Base-by-base conservation (phyloP, 2,888 invertebrate species). In the Athrips mouffetella region DNA sequence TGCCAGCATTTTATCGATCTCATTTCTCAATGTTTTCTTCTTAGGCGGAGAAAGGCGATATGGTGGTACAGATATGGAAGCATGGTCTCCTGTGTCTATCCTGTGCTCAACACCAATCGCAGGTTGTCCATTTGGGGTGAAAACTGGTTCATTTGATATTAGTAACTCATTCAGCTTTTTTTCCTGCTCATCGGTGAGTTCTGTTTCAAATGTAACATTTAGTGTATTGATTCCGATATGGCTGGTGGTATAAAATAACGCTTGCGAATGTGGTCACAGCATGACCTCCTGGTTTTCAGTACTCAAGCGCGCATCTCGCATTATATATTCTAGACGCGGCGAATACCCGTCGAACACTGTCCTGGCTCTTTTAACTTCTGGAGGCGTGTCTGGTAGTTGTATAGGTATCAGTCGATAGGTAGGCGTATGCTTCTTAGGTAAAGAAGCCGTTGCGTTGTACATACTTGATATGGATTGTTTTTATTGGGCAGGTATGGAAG, bases 61-160 rank as follows among this genome's bases (percentile, higher is more conserved):
- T 3, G 72, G 72, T 2, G 70, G 64, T 3, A 61, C 56, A 1
- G 71, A 52, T 44, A 74, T 63, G 3, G 73, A 70, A 3, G 8
- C 7, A 18, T 37, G 44, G 13, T 21, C 29, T 3, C 30, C 33
- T 3, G 54, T 57, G 7, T 53, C 40, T 1, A 53, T 54, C 1
- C 1, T 1, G 20, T 54, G 54, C 31, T 54, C 50, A 0, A 30
- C 31, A 8, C 21, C 6, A 0, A 2, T 40, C 0, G 54, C 13
- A 8, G 54, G 54, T 3, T 48, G 8, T 7, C 27, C 20, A 30
- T 40, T 46, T 10, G 46, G 3, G 8, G 7, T 13, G 27, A 52
- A 55, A 0, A 49, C 51, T 18, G 41, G 51, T 25, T 37, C 44
- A 15, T 21, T 35, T 15, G 8, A 8, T 2, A 18, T 15, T 10